A percentile compares a stretch with the other conserved stretches of the same genome.
phyloP scores from a whole-genome alignment of 2,797 vertebrate species.

The Falco naumanni region DNA sequence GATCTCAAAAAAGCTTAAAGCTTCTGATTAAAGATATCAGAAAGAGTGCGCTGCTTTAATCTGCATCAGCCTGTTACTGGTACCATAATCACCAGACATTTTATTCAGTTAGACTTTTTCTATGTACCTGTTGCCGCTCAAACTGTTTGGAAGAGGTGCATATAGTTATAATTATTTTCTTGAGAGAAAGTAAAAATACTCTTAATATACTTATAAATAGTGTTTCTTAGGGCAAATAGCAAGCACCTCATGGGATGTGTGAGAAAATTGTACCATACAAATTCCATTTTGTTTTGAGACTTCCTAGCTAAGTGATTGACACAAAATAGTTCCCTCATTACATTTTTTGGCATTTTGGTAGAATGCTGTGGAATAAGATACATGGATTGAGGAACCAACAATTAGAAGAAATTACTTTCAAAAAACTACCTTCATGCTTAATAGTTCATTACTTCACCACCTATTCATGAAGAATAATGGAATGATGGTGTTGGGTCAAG shows the following conservation, averaged over 20 bases:
- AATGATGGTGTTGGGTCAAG: not conserved
- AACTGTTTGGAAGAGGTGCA: not conserved
- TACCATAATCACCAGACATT: not conserved
- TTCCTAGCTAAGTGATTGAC: not conserved
- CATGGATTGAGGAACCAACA: not conserved
- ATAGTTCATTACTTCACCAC: not conserved
- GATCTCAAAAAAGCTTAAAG: not conserved
- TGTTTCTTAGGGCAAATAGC: not conserved
- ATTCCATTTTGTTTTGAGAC: not conserved
- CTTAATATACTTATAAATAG: not conserved
- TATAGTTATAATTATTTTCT: not conserved
- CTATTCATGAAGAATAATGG: not conserved
- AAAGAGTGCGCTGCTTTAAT: not conserved
- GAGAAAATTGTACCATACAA: not conserved
- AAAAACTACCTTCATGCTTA: not conserved
- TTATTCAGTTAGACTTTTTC: not conserved
- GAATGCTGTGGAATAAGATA: not conserved
- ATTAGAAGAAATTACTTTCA: not conserved
- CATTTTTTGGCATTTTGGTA: not conserved
- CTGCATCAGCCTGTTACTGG: not conserved
- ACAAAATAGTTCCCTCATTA: not conserved
- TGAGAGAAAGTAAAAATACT: not conserved
- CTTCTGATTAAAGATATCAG: not conserved
- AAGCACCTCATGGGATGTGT: not conserved
- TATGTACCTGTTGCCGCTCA: not conserved